These are phyloP conservation scores for Nezara viridula DNA, from an alignment of 2,888 invertebrate genomes.

Conservation along the genomic window DNA sequence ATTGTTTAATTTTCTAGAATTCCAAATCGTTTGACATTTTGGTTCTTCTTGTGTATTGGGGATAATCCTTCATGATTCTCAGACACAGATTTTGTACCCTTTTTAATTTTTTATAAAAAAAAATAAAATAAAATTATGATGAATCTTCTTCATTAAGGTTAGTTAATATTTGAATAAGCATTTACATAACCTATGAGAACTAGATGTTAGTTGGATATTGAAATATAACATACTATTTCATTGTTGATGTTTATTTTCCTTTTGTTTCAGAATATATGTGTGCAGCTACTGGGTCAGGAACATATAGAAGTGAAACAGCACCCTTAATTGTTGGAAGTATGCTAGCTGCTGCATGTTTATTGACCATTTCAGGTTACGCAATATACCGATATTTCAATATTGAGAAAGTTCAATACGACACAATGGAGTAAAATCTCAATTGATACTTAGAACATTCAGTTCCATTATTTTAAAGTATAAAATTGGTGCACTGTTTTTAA, in stretches of 20 bases:
- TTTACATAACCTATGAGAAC: background rate
- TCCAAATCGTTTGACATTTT: too few relatives aligned
- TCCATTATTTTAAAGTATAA: background rate
- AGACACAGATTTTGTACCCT: too few relatives aligned
- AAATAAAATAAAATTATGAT: too few relatives aligned
- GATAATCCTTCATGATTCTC: too few relatives aligned
- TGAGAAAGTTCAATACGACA: conserved; percentile 92
- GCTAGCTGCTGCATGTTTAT: conserved; percentile 83
- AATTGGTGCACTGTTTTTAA: background rate
- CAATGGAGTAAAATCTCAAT: conserved; percentile 83
- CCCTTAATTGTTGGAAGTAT: conserved; percentile 88
- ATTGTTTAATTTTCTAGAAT: too few relatives aligned
- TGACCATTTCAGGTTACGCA: conserved; percentile 87
- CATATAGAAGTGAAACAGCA: conserved; percentile 83
- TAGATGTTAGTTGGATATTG: background rate
- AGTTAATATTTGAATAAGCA: too few relatives aligned
- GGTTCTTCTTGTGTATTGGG: too few relatives aligned
- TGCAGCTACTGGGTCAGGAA: conserved; percentile 71
- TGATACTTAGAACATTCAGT: background rate
- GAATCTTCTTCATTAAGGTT: too few relatives aligned
- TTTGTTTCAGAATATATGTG: conserved; percentile 73
- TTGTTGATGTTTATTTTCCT: background rate
- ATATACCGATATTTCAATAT: conserved; percentile 88
- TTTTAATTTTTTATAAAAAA: too few relatives aligned
- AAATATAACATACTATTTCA: background rate